Percentiles rank a stretch among this genome's conserved stretches.
Conservation (phyloP, 2,797 vertebrate genomes). For the Poeciliopsis presidionis region DNA sequence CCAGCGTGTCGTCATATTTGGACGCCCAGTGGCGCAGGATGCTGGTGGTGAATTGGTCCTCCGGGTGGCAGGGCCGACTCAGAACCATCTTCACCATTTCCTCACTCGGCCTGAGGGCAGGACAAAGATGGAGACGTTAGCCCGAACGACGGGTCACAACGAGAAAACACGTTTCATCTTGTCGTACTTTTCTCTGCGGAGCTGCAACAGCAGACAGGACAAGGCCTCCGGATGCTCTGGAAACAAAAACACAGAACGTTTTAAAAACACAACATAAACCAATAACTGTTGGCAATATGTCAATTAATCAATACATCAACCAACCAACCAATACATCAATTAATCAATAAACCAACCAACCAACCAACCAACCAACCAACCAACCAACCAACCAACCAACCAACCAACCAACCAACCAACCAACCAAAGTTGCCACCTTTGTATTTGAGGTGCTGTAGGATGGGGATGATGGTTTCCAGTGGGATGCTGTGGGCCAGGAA, state of each 20-base stretch:
- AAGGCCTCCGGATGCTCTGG: constrained; percentile 94
- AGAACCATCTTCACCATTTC: constrained; percentile 99
- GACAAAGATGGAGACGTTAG: not conserved
- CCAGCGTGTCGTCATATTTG: constrained; percentile 90
- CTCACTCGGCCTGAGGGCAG: constrained; percentile 86
- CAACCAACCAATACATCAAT: too few species aligned
- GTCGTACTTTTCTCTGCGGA: constrained; percentile 89
- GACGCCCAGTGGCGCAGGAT: constrained; percentile 95
- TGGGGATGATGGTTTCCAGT: constrained; percentile 94
- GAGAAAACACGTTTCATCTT: not conserved
- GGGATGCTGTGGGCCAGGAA: constrained; percentile 95
- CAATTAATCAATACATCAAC: too few species aligned
- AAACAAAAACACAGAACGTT: constrained; percentile 2
- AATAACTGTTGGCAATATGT: too few species aligned
- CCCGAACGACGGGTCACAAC: not conserved
- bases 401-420: too few species aligned
- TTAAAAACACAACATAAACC: too few species aligned
- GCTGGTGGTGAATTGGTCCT: constrained; percentile 97
- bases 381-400: too few species aligned
- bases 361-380: too few species aligned
- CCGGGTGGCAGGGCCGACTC: constrained; percentile 91
- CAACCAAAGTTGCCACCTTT: constrained; percentile 80
- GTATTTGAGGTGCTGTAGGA: constrained; percentile 97
- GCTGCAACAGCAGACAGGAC: constrained; percentile 92
- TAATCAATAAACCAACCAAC: too few species aligned